Evolutionary conservation across 92 coral and sea anemone genomes (phyloP).

Genomic region (Parazoanthus swiftii): DNA sequence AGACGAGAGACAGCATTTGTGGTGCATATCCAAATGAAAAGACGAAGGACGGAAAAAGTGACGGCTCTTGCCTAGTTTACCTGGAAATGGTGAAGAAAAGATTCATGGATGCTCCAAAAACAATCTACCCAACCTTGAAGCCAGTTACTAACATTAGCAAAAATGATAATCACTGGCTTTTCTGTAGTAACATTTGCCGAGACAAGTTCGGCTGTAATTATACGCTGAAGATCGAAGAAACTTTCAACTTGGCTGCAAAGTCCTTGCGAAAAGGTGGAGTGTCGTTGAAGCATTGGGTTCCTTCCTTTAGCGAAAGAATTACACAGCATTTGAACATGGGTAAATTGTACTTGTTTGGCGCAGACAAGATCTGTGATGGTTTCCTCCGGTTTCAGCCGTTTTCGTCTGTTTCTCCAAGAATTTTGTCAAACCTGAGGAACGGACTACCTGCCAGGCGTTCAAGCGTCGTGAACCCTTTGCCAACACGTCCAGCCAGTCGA

Average conservation of each 20-base stretch:
- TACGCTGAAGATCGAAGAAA: not conserved
- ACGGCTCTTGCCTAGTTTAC: not conserved
- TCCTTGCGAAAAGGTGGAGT: not conserved
- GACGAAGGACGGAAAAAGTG: not conserved
- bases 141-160: not conserved
- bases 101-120: not conserved
- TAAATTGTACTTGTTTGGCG: not conserved
- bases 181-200: slow-evolving; percentile 5
- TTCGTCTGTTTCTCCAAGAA: not conserved
- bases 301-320: not conserved
- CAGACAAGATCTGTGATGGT: slow-evolving; percentile 1
- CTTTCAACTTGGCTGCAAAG: slow-evolving; percentile 6
- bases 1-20: not conserved
- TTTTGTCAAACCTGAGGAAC: not conserved
- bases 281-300: slow-evolving; percentile 1
- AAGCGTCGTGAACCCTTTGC: not conserved
- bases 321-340: not conserved
- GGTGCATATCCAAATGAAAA: not conserved
- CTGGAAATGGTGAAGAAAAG: not conserved
- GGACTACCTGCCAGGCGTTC: not conserved
- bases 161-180: not conserved
- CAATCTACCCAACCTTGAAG: not conserved
- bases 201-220: slow-evolving; percentile 19
- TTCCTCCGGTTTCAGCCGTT: not conserved
- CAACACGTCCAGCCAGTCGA: not conserved